A percentile compares a stretch with the other conserved stretches of the same genome.
These are phyloP conservation scores for Leptopilina clavipes DNA, from an alignment of 1,140 invertebrate species.

Conservation along the genomic window DNA sequence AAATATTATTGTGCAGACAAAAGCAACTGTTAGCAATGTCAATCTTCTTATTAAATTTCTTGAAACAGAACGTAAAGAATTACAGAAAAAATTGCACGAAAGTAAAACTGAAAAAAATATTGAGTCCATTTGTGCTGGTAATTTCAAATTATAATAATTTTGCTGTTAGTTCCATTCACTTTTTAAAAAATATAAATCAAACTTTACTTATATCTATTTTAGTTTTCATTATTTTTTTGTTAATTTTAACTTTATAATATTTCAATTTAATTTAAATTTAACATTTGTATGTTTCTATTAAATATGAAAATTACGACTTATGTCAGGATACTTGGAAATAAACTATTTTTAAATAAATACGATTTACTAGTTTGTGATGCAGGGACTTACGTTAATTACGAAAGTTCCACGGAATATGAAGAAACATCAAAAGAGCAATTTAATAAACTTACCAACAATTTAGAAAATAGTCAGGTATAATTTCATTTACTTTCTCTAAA, in stretches of 20 bases:
- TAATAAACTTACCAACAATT: neutral
- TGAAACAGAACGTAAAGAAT: conserved; percentile 49
- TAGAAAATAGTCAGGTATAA: neutral
- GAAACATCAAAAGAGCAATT: neutral
- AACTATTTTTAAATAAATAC: neutral
- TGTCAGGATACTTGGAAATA: neutral
- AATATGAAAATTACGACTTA: too few relatives aligned
- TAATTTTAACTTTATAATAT: too few relatives aligned
- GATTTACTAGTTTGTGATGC: neutral
- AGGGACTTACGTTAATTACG: conserved; percentile 8
- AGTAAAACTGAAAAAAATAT: conserved; percentile 41
- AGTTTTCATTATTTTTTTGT: too few relatives aligned
- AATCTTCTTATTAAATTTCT: neutral
- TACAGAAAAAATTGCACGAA: conserved; percentile 46
- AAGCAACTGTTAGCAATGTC: conserved; percentile 7
- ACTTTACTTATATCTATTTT: neutral
- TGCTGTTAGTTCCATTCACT: neutral
- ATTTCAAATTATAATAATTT: neutral
- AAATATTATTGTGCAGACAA: neutral
- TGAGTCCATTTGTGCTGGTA: neutral
- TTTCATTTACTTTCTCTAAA: too few relatives aligned
- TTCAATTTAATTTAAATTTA: too few relatives aligned
- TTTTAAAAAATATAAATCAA: neutral
- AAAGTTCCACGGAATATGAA: conserved; percentile 23
- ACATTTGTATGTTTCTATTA: too few relatives aligned